These are phyloP conservation scores for Galbula dea DNA, from an alignment of 2,113 vertebrate genomes.

Conservation along the genomic window DNA sequence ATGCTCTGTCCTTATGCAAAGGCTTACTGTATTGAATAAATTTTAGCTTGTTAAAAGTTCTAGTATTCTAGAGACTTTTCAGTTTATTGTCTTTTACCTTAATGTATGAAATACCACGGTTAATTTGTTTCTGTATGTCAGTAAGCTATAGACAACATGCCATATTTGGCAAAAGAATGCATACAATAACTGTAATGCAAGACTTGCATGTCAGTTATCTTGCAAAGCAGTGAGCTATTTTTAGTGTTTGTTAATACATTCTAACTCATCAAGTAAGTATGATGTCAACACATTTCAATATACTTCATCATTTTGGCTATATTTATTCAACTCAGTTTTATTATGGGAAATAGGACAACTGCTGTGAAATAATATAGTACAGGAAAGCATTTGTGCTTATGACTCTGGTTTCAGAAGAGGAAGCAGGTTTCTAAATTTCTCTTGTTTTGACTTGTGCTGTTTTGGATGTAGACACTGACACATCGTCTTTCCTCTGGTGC, in stretches of 20 bases:
- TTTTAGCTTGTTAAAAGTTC: neutral
- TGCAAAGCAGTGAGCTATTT: slow-evolving; percentile 66
- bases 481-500: neutral
- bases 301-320: slow-evolving; percentile 61
- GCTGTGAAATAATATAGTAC: neutral
- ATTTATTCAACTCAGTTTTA: slow-evolving; percentile 36
- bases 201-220: slow-evolving; percentile 64
- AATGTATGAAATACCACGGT: neutral
- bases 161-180: slow-evolving; percentile 81
- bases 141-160: slow-evolving; percentile 35
- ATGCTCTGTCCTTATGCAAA: neutral
- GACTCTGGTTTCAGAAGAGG: neutral
- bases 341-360: slow-evolving; percentile 28
- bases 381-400: neutral
- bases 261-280: slow-evolving; percentile 58
- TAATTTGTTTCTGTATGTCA: slow-evolving; percentile 28
- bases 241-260: slow-evolving; percentile 66
- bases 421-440: neutral
- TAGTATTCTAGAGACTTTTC: neutral
- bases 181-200: slow-evolving; percentile 69
- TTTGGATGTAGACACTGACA: neutral
- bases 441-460: neutral
- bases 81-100: neutral
- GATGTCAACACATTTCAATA: slow-evolving; percentile 76
- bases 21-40: neutral